Base-by-base conservation (phyloP, 2,113 vertebrate genomes). In the Paratilapia polleni region DNA sequence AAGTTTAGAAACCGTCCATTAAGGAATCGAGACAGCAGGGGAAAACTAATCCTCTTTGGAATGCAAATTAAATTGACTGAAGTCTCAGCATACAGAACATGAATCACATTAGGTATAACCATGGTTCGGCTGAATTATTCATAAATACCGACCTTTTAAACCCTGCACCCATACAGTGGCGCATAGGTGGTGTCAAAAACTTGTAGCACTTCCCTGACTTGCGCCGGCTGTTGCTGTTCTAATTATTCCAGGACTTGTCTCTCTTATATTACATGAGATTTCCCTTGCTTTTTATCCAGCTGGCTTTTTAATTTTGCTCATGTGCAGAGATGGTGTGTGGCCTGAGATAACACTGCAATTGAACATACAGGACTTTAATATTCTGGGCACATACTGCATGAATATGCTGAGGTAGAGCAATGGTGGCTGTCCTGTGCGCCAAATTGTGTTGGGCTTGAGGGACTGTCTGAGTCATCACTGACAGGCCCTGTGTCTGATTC, bases 371-470 rank as follows among this genome's bases (percentile, higher is more conserved):
- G 66, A 80, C 82, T 81, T 93, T 89, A 58, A 80, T 87, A 92
- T 93, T 87, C 92, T 58, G 36, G 24, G 76, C 88, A 90, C 89
- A 85, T 49, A 2, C 52, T 78, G 31, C 62, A 75, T 86, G 88
- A 88, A 90, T 91, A 87, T 88, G 91, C 89, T 78, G 90, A 93
- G 92, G 90, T 83, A 85, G 66, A 89, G 84, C 60, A 62, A 81
- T 81, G 81, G 81, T 84, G 62, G 87, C 88, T 85, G 80, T 92
- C 91, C 87, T 90, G 84, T 73, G 70, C 26, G 80, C 85, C 90
- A 92, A 91, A 94, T 90, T 91, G 90, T 83, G 90, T 87, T 92
- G 88, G 87, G 85, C 89, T 88, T 93, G 83, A 92, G 93, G 92
- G 90, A 91, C 89, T 43, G 82, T 88, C 87, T 93, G 93, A 92